Percentiles rank a stretch among this genome's conserved stretches.
phyloP scores from a whole-genome alignment of 2,797 vertebrate species.

The Coluber constrictor region DNA sequence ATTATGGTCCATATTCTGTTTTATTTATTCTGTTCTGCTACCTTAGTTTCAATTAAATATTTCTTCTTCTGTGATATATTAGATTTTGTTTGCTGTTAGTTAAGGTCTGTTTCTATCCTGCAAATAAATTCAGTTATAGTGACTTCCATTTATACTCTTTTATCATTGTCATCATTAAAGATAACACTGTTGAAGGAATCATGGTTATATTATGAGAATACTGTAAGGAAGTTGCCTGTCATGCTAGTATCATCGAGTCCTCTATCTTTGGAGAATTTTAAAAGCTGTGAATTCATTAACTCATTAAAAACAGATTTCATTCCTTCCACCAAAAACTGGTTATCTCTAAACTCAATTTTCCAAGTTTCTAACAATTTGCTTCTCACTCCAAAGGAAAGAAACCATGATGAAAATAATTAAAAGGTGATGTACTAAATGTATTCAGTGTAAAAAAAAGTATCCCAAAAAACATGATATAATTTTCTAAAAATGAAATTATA shows the following conservation, averaged over 20 bases:
- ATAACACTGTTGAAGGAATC: background rate
- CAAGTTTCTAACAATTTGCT: conserved; percentile 44
- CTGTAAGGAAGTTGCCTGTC: background rate
- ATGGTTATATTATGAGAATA: background rate
- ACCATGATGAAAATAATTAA: conserved; percentile 45
- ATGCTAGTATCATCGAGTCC: background rate
- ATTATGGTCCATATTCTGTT: background rate
- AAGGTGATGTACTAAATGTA: conserved; percentile 38
- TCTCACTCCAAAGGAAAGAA: conserved; percentile 46
- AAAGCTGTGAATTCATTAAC: background rate
- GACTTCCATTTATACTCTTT: background rate
- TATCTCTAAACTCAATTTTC: conserved; percentile 56
- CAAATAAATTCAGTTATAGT: background rate
- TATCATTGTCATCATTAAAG: background rate
- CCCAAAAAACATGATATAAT: background rate
- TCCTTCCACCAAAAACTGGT: conserved; percentile 43
- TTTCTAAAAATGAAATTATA: background rate
- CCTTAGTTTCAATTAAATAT: background rate
- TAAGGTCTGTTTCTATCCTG: background rate
- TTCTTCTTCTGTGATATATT: background rate
- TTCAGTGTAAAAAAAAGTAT: conserved; percentile 39
- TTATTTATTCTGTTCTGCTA: background rate
- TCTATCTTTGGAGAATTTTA: background rate
- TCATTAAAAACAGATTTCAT: background rate
- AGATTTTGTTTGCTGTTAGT: background rate